A percentile compares a stretch with the other conserved stretches of the same genome.
Conservation (phyloP, 2,113 vertebrate species). For the Zapus hudsonius region DNA sequence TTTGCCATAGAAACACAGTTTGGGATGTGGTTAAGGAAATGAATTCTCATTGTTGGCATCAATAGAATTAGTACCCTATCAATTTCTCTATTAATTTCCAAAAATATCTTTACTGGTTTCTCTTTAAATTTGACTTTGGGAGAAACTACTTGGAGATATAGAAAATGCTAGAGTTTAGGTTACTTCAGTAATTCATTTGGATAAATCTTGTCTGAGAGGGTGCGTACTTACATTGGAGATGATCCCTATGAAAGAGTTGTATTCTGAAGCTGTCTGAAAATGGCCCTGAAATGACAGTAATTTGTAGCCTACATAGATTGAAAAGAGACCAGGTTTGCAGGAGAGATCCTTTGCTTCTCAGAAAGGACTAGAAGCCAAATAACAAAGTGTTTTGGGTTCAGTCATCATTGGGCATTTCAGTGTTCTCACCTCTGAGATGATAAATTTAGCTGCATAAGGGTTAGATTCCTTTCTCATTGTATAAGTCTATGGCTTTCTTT, state of each 20-base stretch:
- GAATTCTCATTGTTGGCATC: neutral
- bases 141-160: neutral
- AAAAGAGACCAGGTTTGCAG: neutral
- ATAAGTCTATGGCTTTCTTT: neutral
- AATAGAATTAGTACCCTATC: neutral
- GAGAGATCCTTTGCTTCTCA: neutral
- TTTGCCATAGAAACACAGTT: neutral
- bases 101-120: neutral
- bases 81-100: neutral
- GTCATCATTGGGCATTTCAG: neutral
- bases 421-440: neutral
- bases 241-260: neutral
- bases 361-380: neutral
- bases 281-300: neutral
- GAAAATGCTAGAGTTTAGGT: neutral
- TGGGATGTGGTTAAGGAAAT: neutral
- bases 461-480: constrained; percentile 37
- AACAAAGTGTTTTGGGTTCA: neutral
- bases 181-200: constrained; percentile 21
- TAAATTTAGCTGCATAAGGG: neutral
- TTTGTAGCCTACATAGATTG: neutral
- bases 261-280: constrained; percentile 26
- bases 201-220: neutral
- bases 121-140: constrained; percentile 10
- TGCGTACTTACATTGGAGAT: neutral